phyloP scores from a whole-genome alignment of 2,113 vertebrate genomes.

The Otolemur garnettii region DNA sequence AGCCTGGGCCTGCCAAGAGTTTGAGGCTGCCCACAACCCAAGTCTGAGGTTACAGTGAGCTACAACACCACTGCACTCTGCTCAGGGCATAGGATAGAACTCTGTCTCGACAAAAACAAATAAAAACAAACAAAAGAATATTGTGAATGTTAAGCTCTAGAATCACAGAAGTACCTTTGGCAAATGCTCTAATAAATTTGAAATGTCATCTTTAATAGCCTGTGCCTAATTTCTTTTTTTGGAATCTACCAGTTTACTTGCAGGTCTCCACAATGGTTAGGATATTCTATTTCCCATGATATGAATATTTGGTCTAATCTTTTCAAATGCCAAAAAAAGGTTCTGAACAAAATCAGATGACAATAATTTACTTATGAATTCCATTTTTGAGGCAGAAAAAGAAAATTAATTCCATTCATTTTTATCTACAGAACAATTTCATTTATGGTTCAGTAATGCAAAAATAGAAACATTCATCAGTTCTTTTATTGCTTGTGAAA shows the following conservation, averaged over 20 bases:
- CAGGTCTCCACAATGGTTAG: background rate
- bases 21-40: no score
- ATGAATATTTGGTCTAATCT: background rate
- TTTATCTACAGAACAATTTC: constrained; percentile 49
- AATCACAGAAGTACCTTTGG: constrained; percentile 53
- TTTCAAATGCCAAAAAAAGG: constrained; percentile 18
- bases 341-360: background rate
- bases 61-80: no score
- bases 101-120: no score
- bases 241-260: constrained; percentile 47
- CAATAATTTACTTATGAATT: constrained; percentile 40
- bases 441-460: constrained; percentile 1
- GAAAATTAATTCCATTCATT: constrained; percentile 44
- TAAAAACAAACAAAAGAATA: constrained; percentile 38
- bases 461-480: constrained; percentile 21
- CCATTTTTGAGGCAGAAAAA: background rate
- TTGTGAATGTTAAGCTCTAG: constrained; percentile 49
- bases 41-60: no score
- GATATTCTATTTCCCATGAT: constrained; percentile 26
- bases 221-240: constrained; percentile 44
- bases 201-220: constrained; percentile 59
- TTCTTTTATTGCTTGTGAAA: constrained; percentile 14
- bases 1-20: no score
- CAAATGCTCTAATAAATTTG: constrained; percentile 60
- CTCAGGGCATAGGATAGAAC: no score